A percentile compares a stretch with the other conserved stretches of the same genome.
Conservation (phyloP, 1,140 invertebrate genomes). For the Polypedilum pembai region DNA sequence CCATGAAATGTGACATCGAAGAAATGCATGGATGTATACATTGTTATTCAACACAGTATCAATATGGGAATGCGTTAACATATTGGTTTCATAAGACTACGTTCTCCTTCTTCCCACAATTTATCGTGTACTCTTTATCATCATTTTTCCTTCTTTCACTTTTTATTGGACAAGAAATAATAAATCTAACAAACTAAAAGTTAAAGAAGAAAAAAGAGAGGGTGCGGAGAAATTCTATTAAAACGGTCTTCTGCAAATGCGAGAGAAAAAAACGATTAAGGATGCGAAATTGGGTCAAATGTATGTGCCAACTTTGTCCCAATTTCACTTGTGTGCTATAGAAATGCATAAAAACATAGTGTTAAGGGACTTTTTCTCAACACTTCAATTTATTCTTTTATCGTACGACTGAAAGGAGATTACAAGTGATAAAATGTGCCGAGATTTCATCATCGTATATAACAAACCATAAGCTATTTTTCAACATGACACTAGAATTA, state of each 20-base stretch:
- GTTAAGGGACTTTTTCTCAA: not conserved
- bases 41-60: not conserved
- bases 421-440: not conserved
- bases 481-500: no score
- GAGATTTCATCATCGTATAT: not conserved
- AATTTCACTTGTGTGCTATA: not conserved
- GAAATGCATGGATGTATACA: not conserved
- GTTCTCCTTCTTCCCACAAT: not conserved
- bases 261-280: not conserved
- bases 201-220: not conserved
- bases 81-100: not conserved
- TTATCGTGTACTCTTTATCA: not conserved
- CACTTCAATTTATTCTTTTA: not conserved
- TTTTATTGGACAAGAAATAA: not conserved
- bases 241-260: not conserved
- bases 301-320: not conserved
- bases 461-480: no score
- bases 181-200: not conserved
- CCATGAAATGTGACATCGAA: not conserved
- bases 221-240: not conserved
- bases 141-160: not conserved
- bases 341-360: not conserved
- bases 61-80: not conserved
- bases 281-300: constrained; percentile 4
- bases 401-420: not conserved